Percentiles rank a stretch among this genome's conserved stretches.
Conservation (phyloP, 2,113 vertebrate genomes). For the Microcebus lehilahytsara region DNA sequence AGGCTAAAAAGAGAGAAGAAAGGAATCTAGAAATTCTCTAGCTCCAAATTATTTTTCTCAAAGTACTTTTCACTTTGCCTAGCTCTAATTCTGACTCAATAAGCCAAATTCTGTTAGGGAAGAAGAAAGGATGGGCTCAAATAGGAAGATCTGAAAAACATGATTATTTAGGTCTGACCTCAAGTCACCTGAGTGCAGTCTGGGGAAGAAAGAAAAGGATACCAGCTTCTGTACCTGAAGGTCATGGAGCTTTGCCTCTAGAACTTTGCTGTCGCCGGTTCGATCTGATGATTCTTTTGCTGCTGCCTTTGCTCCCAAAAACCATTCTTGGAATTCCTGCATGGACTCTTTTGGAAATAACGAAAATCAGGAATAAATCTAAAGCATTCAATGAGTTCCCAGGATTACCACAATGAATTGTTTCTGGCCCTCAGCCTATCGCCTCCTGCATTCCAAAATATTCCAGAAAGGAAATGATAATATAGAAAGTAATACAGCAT, state of each 20-base stretch:
- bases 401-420: background rate
- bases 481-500: background rate
- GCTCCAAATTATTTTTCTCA: background rate
- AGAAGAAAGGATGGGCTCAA: background rate
- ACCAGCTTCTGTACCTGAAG: slow-evolving; percentile 86
- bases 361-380: background rate
- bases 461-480: background rate
- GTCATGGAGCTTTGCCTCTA: slow-evolving; percentile 88
- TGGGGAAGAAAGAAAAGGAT: background rate
- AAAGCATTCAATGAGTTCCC: background rate
- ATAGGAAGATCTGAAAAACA: background rate
- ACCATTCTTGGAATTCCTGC: slow-evolving; percentile 92
- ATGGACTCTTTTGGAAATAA: slow-evolving; percentile 87
- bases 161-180: background rate
- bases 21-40: background rate
- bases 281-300: slow-evolving; percentile 88
- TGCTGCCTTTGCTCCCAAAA: slow-evolving; percentile 84
- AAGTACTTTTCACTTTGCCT: background rate
- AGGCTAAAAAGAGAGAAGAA: background rate
- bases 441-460: background rate
- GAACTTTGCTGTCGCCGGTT: slow-evolving; percentile 87
- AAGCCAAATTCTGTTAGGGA: background rate
- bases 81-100: background rate
- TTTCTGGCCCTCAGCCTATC: background rate
- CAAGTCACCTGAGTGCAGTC: accelerated